A percentile compares a stretch with the other conserved stretches of the same genome.
phyloP scores from a whole-genome alignment of 2,797 vertebrate species.

The Rachycentron canadum region DNA sequence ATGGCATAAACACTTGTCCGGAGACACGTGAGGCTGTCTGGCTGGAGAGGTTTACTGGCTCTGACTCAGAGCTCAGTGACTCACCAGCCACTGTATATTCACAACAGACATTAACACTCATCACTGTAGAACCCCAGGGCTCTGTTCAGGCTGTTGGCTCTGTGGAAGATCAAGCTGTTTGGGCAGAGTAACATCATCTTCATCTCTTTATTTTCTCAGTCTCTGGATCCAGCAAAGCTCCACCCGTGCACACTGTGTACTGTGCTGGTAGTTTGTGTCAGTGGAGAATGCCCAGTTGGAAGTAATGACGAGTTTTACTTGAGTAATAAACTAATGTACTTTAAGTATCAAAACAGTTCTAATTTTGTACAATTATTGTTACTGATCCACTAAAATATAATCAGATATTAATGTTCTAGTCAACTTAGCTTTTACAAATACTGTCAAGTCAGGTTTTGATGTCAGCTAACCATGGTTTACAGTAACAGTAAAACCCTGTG shows the following conservation, averaged over 20 bases:
- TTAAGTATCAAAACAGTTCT: neutral
- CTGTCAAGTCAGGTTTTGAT: too few relatives aligned
- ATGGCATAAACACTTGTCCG: conserved; percentile 60
- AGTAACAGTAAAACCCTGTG: neutral
- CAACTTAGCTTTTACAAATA: too few relatives aligned
- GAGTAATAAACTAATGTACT: neutral
- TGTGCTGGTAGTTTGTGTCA: neutral
- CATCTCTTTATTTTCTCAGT: conserved; percentile 31
- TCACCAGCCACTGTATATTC: conserved; percentile 65
- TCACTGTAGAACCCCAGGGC: conserved; percentile 21
- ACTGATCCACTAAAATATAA: neutral
- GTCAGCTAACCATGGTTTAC: neutral
- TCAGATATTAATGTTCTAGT: too few relatives aligned
- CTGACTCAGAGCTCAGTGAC: conserved; percentile 52
- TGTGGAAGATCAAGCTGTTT: conserved; percentile 53
- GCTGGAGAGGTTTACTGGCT: conserved; percentile 48
- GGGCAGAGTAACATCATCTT: conserved; percentile 30
- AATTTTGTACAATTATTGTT: neutral
- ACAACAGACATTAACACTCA: conserved; percentile 55
- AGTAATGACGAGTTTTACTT: neutral
- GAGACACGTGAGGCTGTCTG: conserved; percentile 56
- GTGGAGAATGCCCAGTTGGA: neutral
- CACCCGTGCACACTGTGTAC: neutral
- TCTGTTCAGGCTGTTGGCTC: conserved; percentile 52
- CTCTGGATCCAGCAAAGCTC: neutral